These are phyloP conservation scores for Fulmarus glacialis DNA, from an alignment of 2,113 vertebrate species.

Conservation along the genomic window DNA sequence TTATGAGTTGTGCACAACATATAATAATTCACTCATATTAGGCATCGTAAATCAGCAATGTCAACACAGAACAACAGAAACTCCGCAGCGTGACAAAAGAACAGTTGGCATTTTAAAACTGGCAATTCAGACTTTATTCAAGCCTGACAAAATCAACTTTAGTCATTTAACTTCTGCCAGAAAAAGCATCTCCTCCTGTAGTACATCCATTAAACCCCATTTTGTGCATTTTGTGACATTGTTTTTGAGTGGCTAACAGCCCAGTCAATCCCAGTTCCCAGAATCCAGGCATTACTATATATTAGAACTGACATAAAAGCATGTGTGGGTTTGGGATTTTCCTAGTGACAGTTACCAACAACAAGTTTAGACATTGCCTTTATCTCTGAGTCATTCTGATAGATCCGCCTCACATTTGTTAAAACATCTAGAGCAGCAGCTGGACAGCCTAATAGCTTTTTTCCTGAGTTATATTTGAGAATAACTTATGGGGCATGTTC, in stretches of 20 bases:
- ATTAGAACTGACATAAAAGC: not conserved
- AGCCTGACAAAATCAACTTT: not conserved
- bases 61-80: not conserved
- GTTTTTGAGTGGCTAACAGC: not conserved
- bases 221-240: not conserved
- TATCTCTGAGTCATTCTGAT: slow-evolving; percentile 47
- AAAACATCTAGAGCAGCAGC: not conserved
- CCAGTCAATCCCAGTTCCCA: not conserved
- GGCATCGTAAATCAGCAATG: not conserved
- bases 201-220: not conserved
- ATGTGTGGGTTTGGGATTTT: slow-evolving; percentile 27
- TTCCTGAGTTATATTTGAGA: not conserved
- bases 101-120: not conserved
- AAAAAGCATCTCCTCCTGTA: not conserved
- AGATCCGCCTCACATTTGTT: not conserved
- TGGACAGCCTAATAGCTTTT: not conserved
- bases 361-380: slow-evolving; percentile 8
- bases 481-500: not conserved
- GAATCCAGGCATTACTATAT: not conserved
- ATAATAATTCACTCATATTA: not conserved
- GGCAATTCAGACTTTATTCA: not conserved
- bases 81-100: not conserved
- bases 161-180: not conserved
- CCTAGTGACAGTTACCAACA: slow-evolving; percentile 21
- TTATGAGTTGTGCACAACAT: not conserved